phyloP scores from a whole-genome alignment of 53 echinoderm and acorn worm genomes.

The Temnopleurus reevesii region DNA sequence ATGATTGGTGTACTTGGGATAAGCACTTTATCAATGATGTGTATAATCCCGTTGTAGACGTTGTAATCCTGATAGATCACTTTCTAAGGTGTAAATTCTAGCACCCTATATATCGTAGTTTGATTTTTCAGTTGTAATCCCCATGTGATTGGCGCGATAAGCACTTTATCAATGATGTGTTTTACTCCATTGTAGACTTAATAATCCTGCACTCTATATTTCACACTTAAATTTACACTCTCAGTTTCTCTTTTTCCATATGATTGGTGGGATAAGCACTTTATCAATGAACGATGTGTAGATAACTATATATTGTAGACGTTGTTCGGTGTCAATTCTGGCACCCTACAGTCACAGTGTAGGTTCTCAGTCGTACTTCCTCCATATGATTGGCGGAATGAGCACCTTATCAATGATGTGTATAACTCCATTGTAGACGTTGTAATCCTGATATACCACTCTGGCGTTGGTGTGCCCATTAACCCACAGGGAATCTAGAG shows the following conservation, averaged over 20 bases:
- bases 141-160: slow-evolving; percentile 45
- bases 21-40: slow-evolving; percentile 60
- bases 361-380: slow-evolving; percentile 8
- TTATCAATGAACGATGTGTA: slow-evolving; percentile 62
- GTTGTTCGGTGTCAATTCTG: no score
- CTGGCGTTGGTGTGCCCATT: slow-evolving; percentile 47
- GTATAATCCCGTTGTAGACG: slow-evolving; percentile 58
- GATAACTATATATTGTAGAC: slow-evolving; percentile 57
- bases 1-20: slow-evolving; percentile 59
- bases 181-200: slow-evolving; percentile 58
- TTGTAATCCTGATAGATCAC: slow-evolving; percentile 55
- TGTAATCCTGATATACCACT: slow-evolving; percentile 52
- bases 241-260: slow-evolving; percentile 23
- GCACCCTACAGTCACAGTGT: no score
- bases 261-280: slow-evolving; percentile 57
- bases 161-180: slow-evolving; percentile 60
- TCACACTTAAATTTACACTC: no score
- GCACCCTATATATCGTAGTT: no score
- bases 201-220: no score
- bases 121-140: slow-evolving; percentile 7
- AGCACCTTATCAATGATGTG: slow-evolving; percentile 62
- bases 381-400: slow-evolving; percentile 49
- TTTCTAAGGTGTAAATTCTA: no score
- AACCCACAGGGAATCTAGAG: slow-evolving; percentile 52
- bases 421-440: slow-evolving; percentile 60